phyloP scores from a whole-genome alignment of 2,113 vertebrate genomes.

The Apus apus region DNA sequence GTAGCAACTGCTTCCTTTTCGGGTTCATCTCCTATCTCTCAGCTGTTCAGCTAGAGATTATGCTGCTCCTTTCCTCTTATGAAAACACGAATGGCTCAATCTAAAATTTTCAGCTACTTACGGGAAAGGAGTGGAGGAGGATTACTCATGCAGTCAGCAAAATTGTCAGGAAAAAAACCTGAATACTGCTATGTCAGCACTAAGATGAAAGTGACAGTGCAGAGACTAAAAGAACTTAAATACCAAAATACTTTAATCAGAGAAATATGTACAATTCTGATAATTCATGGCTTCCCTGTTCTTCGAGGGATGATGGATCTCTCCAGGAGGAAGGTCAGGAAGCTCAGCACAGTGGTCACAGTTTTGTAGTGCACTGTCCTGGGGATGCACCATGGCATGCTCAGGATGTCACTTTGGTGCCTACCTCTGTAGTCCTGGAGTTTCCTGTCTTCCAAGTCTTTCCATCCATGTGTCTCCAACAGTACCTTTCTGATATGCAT shows the following conservation, averaged over 20 bases:
- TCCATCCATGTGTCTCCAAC: accelerated
- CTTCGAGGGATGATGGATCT: background rate
- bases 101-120: background rate
- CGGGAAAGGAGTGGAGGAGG: background rate
- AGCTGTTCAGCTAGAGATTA: background rate
- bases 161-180: background rate
- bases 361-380: background rate
- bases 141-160: background rate
- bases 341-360: accelerated
- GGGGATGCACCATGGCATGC: background rate
- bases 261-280: background rate
- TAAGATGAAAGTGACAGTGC: background rate
- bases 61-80: background rate
- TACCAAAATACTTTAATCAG: background rate
- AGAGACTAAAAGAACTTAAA: background rate
- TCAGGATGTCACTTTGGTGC: background rate
- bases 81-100: background rate
- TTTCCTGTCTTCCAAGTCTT: background rate
- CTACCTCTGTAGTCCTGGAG: no score
- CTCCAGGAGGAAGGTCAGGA: background rate
- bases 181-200: background rate
- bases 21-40: background rate
- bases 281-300: background rate
- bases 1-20: background rate
- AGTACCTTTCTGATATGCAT: background rate